A percentile compares a stretch with the other conserved stretches of the same genome.
These are phyloP conservation scores for Acrobeloides nanus DNA, from an alignment of 2,888 invertebrate genomes.

Conservation along the genomic window DNA sequence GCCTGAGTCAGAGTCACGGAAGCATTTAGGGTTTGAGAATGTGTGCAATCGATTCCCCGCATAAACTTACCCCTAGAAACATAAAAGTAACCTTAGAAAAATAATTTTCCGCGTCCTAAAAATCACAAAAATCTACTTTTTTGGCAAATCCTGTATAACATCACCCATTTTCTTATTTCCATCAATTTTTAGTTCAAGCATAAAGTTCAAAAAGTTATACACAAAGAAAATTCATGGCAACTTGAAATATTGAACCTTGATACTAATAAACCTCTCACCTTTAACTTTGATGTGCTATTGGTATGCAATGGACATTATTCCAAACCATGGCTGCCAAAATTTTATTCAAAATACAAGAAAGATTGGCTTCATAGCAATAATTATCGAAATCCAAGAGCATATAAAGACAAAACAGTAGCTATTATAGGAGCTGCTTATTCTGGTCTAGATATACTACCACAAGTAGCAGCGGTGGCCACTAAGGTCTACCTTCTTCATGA, in stretches of 20 bases:
- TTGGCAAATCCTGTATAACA: too few species aligned
- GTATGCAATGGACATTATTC: constrained; percentile 68
- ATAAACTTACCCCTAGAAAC: too few species aligned
- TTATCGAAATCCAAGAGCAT: constrained; percentile 69
- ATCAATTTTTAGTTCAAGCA: constrained; percentile 26
- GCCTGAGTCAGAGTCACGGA: too few species aligned
- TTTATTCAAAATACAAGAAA: constrained; percentile 21
- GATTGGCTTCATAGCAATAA: constrained; percentile 73
- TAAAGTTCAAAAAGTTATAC: constrained; percentile 26
- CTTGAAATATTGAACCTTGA: constrained; percentile 11
- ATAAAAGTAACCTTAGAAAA: too few species aligned
- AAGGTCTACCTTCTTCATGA: too few species aligned
- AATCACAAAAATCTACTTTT: too few species aligned
- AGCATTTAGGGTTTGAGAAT: too few species aligned
- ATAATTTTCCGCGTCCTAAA: too few species aligned
- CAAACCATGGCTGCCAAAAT: constrained; percentile 28
- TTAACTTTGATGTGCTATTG: constrained; percentile 68
- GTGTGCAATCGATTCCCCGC: too few species aligned
- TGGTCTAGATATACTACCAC: constrained; percentile 69
- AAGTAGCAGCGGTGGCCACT: constrained; percentile 56
- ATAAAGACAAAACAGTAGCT: constrained; percentile 65
- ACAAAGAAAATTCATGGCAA: constrained; percentile 27
- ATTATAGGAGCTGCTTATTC: constrained; percentile 81
- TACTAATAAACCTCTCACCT: constrained; percentile 16
- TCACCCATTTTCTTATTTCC: constrained; percentile 2